Percentiles rank a stretch among this genome's conserved stretches.
Conservation (phyloP, 2,113 vertebrate genomes). For the Dasyurus viverrinus region DNA sequence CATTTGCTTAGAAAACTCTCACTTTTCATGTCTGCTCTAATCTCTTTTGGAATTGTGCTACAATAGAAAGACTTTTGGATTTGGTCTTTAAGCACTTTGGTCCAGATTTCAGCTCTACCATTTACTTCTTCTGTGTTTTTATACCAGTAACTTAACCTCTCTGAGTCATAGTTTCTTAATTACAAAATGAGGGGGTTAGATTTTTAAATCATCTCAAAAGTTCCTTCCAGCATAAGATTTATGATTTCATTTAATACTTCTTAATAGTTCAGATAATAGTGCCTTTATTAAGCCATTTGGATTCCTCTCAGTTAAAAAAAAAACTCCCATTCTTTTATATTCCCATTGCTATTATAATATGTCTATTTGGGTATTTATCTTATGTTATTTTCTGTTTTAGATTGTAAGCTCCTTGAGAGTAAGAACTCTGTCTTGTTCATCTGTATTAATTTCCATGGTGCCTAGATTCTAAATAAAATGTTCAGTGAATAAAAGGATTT, state of each 20-base stretch:
- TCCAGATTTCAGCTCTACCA: background rate
- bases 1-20: background rate
- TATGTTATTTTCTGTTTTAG: background rate
- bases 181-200: background rate
- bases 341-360: background rate
- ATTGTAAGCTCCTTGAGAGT: background rate
- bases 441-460: background rate
- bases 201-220: background rate
- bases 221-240: background rate
- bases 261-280: background rate
- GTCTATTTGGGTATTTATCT: background rate
- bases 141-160: background rate
- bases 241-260: background rate
- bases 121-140: background rate
- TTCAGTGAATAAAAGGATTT: background rate
- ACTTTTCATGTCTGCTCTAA: background rate
- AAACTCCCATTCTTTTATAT: background rate
- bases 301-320: background rate
- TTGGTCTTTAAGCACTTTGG: background rate
- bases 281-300: too few relatives aligned
- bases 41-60: background rate
- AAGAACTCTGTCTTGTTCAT: background rate
- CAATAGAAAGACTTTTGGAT: background rate
- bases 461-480: background rate
- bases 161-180: background rate